Evolutionary conservation across 2,888 invertebrate genomes (phyloP).

Genomic region (Coecobrya sp.): DNA sequence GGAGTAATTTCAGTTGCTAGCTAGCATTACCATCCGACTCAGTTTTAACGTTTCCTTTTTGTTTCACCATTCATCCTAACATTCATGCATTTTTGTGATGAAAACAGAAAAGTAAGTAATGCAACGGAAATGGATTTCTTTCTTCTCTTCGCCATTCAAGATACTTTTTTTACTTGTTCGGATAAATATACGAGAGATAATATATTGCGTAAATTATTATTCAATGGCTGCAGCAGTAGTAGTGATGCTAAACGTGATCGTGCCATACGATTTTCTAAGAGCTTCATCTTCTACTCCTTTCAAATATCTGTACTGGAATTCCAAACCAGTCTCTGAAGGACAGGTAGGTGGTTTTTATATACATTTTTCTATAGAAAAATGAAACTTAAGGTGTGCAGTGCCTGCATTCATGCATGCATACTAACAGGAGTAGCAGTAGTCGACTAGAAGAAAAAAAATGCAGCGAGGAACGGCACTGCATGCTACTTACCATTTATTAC

Average conservation of each 20-base stretch:
- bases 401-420: slow-evolving; percentile 1
- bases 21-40: background rate
- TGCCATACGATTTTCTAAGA: background rate
- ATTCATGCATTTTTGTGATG: background rate
- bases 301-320: slow-evolving; percentile 23
- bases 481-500: slow-evolving; percentile 24
- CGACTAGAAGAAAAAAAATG: background rate
- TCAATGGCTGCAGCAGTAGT: slow-evolving; percentile 25
- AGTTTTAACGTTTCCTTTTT: background rate
- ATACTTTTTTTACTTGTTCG: background rate
- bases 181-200: background rate
- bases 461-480: slow-evolving; percentile 1
- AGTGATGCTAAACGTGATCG: background rate
- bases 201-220: slow-evolving; percentile 66
- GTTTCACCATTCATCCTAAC: slow-evolving; percentile 1
- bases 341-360: slow-evolving; percentile 31
- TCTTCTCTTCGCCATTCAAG: background rate
- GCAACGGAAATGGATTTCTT: background rate
- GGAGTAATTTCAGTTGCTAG: slow-evolving; percentile 38
- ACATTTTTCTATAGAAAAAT: background rate
- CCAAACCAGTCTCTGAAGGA: slow-evolving; percentile 30
- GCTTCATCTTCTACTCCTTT: background rate
- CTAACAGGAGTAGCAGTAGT: background rate
- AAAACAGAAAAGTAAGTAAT: slow-evolving; percentile 9
- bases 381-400: background rate